Evolutionary conservation across 2,113 vertebrate genomes (phyloP).

Genomic region (Dicaeum eximium): DNA sequence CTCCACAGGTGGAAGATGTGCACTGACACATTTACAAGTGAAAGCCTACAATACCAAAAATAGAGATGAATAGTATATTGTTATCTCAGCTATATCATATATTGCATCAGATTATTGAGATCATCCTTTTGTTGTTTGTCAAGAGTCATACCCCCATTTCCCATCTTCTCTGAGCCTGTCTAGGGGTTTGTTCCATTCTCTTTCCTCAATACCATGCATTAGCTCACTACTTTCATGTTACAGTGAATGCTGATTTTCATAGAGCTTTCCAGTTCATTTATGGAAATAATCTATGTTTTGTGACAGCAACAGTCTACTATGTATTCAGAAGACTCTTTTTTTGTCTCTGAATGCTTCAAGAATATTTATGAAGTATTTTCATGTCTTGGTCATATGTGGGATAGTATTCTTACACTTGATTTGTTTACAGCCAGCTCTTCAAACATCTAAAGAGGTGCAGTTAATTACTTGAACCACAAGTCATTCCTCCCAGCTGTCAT

Average conservation of each 20-base stretch:
- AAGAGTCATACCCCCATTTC: background rate
- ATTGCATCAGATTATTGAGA: background rate
- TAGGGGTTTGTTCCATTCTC: background rate
- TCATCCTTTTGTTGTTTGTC: background rate
- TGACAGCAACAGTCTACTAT: background rate
- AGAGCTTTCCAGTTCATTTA: background rate
- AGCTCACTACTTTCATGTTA: background rate
- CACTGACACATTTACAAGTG: background rate
- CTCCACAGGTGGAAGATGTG: background rate
- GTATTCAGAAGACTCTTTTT: background rate
- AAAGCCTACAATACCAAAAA: background rate
- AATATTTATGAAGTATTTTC: background rate
- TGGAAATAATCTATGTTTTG: background rate
- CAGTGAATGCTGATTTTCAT: background rate
- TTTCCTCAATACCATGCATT: background rate
- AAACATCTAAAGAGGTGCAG: background rate
- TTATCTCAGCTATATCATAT: background rate
- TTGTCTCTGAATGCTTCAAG: background rate
- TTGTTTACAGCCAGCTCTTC: background rate
- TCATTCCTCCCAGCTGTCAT: background rate
- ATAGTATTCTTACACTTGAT: background rate
- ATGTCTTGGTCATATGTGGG: background rate
- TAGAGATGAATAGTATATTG: background rate
- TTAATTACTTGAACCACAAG: background rate
- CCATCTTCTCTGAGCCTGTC: background rate